Base-by-base conservation (phyloP, 2,888 invertebrate species). In the Drosophila longiperda region DNA sequence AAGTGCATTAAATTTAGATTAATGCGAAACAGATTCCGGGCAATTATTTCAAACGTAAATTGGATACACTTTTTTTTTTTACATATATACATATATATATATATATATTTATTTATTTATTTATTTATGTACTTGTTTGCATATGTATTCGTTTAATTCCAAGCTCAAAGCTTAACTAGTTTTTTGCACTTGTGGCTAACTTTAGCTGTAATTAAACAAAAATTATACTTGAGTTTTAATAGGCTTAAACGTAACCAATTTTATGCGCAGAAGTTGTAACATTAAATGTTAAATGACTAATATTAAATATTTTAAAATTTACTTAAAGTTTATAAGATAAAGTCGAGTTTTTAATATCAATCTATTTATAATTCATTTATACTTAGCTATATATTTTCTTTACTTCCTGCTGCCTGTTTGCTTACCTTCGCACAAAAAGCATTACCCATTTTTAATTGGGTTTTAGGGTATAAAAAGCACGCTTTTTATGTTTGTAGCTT, bases 1-100 rank as follows among this genome's bases (percentile, higher is more conserved):
- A 78, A 78, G 75, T 83, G 78, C 84, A 78, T 87, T 81, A 79
- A 87, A 87, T 84, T 71, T 78, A 67, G 66, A 71, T 86, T 81
- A 78, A 67, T 71, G 58, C 62, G 65, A 65, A 75, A 67, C 48
- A 64, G 63, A 69, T 78, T 53, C 65, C 42, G 33, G 29, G 58
- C 34, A 63, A 50, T 64, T 66, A 60, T 77, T 58, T 26, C 34
- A 66, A 52, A 61, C 45, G 20, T 53, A 67, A 55, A 66, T 65
- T 55, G 52, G 54, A 55, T 45, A 33, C 58, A 64, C 36, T 23
- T 23, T 29, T 7, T 50, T 50, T 50, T n/a, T 9, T 8, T 26
- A 1, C 2, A 23, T 33, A 17, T 33, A 34, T 17, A 26, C n/a
- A 26, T 42, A 17, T 15, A 17, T 38, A 15, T 8, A 52, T 15